These are phyloP conservation scores for Geococcyx californianus DNA, from an alignment of 2,113 vertebrate genomes.

Conservation along the genomic window DNA sequence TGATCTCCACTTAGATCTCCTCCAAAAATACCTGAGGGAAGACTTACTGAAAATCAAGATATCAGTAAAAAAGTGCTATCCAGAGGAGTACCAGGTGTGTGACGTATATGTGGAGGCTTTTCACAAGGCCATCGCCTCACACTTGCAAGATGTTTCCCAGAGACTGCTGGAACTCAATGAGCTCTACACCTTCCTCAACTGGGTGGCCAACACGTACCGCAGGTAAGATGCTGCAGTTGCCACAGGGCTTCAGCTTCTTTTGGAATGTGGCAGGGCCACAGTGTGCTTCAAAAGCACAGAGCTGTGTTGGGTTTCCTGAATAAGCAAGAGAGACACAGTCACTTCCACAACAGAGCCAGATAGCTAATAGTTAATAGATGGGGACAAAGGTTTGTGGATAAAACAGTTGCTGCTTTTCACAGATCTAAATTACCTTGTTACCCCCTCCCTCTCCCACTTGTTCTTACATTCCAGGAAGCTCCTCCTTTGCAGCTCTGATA, in stretches of 20 bases:
- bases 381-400: background rate
- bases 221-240: constrained; percentile 61
- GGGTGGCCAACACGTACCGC: constrained; percentile 73
- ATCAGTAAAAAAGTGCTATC: constrained; percentile 69
- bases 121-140: constrained; percentile 68
- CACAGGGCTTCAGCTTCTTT: background rate
- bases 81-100: constrained; percentile 68
- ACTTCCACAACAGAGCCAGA: background rate
- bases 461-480: background rate
- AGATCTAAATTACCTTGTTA: background rate
- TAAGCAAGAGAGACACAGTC: background rate
- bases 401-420: background rate
- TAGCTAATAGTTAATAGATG: background rate
- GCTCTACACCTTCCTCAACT: constrained; percentile 69
- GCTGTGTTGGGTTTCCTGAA: background rate
- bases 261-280: accelerated
- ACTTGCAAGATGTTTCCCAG: constrained; percentile 63
- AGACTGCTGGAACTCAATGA: background rate
- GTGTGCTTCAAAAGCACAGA: background rate
- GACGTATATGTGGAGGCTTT: constrained; percentile 69
- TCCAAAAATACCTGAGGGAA: constrained; percentile 34
- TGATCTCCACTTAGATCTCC: constrained; percentile 46
- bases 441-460: background rate
- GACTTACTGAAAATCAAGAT: constrained; percentile 72
- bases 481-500: background rate